Evolutionary conservation across 2,797 vertebrate species (phyloP), one percentile per base, ranked within the genome.

Genomic region (Valencia hispanica): DNA sequence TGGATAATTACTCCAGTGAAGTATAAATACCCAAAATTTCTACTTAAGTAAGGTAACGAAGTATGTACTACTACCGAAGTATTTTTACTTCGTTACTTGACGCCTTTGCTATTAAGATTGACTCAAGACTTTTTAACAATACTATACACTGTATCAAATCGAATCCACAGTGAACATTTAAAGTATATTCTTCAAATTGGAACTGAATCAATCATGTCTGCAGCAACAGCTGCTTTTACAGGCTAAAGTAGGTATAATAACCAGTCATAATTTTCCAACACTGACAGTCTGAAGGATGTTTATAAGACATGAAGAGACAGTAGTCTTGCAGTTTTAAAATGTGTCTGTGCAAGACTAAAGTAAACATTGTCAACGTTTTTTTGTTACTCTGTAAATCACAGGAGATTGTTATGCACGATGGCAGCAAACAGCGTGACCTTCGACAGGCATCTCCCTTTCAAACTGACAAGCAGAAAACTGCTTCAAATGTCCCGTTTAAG

Each of bases 141-240:
- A n/a, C 30, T 18, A 32, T 34, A 61, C 30, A 18, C 30, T 27
- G 57, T 61, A 30, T 61, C 22, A 66, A 41, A 4, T 36, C 1
- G 17, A 36, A 59, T 59, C 20, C 22, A 34, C n/a, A 73, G 27
- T 32, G 47, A 75, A 79, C 51, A 32, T 79, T 82, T 68, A 69
- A 84, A 84, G 80, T 25, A 39, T 14, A 76, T 65, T 55, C 45
- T 79, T 73, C 66, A 76, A 79, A 84, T 85, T 85, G 41, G 55
- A 59, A 79, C 55, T 39, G 71, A 82, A 89, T 92, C 84, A 82
- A 86, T 92, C 90, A 88, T 63, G 75, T 32, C n/a, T 72, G 75
- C 86, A 81, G 79, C 30, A 85, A 86, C 86, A 89, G 86, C 79
- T 86, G 84, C 83, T 82, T 75, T 81, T 77, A 78, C 61, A 79